phyloP scores from a whole-genome alignment of 1,140 invertebrate species.

The Lepidurus apus region DNA sequence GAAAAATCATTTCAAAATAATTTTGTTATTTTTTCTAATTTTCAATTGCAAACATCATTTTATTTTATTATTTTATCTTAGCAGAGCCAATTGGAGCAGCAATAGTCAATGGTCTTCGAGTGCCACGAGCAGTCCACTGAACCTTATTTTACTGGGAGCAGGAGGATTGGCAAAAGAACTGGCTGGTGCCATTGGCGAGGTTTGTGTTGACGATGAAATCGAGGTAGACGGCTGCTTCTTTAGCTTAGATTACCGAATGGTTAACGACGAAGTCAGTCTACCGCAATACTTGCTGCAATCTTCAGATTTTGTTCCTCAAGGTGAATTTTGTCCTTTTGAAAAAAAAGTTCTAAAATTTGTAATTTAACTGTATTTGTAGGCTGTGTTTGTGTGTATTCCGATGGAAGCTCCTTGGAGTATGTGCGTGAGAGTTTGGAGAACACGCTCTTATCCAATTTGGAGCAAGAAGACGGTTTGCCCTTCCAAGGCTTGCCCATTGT shows the following conservation, averaged over 20 bases:
- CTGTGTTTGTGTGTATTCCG: slow-evolving; percentile 72
- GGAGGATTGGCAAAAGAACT: slow-evolving; percentile 72
- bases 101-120: slow-evolving; percentile 61
- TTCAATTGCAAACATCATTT: slow-evolving; percentile 32
- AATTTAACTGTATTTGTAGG: slow-evolving; percentile 41
- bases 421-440: slow-evolving; percentile 85
- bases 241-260: slow-evolving; percentile 75
- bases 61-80: slow-evolving; percentile 42
- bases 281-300: slow-evolving; percentile 70
- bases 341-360: neutral
- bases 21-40: slow-evolving; percentile 31
- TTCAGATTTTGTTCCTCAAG: slow-evolving; percentile 69
- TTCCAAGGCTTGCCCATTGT: slow-evolving; percentile 84
- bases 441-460: slow-evolving; percentile 81
- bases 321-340: slow-evolving; percentile 46
- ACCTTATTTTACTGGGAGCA: slow-evolving; percentile 67
- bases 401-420: slow-evolving; percentile 85
- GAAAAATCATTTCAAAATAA: slow-evolving; percentile 29
- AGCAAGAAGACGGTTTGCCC: slow-evolving; percentile 78
- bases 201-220: slow-evolving; percentile 76
- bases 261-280: slow-evolving; percentile 75
- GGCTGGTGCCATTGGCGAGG: slow-evolving; percentile 60
- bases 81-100: slow-evolving; percentile 61
- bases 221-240: slow-evolving; percentile 76
- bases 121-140: slow-evolving; percentile 63